A percentile compares a stretch with the other conserved stretches of the same genome.
Conservation (phyloP, 1,140 invertebrate species). For the Druon quercuslanigerum region DNA sequence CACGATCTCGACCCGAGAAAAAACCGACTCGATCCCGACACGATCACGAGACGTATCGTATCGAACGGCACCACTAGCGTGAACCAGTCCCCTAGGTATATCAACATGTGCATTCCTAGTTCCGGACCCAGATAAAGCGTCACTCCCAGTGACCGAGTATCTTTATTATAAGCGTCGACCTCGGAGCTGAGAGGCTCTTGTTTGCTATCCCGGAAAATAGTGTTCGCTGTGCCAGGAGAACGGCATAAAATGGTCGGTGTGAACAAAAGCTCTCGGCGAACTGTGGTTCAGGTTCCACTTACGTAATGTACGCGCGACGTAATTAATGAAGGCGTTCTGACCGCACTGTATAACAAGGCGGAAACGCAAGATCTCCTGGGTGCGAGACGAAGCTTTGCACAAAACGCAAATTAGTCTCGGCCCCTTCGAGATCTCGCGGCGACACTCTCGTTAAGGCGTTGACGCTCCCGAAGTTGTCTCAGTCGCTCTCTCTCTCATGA, state of each 20-base stretch:
- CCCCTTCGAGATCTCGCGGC: constrained; percentile 46
- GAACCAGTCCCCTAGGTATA: constrained; percentile 22
- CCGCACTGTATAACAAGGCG: constrained; percentile 62
- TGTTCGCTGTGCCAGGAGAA: constrained; percentile 34
- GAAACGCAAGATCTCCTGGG: constrained; percentile 52
- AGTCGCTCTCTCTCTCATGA: constrained; percentile 38
- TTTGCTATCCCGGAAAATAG: constrained; percentile 41
- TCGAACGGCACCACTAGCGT: too few relatives aligned
- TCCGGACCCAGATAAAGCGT: constrained; percentile 27
- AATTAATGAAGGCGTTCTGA: constrained; percentile 71
- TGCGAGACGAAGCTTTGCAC: constrained; percentile 53
- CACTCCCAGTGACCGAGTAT: constrained; percentile 26
- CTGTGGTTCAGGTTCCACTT: constrained; percentile 51
- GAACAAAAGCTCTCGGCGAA: constrained; percentile 41
- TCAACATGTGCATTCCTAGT: constrained; percentile 25
- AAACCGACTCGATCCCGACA: too few relatives aligned
- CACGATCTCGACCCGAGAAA: too few relatives aligned
- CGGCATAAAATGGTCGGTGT: constrained; percentile 45
- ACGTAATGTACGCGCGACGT: constrained; percentile 60
- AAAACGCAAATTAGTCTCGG: constrained; percentile 66
- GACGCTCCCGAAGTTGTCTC: constrained; percentile 51
- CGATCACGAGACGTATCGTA: too few relatives aligned
- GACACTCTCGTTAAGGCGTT: constrained; percentile 61
- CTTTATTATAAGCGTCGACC: constrained; percentile 13
- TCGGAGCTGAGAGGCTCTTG: constrained; percentile 22